These are phyloP conservation scores for Eumerus sabulonum DNA, from an alignment of 2,888 invertebrate genomes.

Conservation along the genomic window DNA sequence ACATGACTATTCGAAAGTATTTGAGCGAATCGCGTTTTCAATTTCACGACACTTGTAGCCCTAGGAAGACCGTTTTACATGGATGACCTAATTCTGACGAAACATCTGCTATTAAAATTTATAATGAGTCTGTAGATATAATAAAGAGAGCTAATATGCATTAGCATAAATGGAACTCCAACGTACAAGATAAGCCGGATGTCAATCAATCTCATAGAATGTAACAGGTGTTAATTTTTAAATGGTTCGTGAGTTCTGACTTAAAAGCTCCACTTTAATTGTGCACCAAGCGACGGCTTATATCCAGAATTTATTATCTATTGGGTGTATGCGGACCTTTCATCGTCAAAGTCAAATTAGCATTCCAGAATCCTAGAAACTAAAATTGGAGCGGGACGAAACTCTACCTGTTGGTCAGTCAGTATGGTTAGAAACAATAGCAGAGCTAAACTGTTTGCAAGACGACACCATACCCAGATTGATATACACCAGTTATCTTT, in stretches of 20 bases:
- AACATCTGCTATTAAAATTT: not conserved
- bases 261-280: not conserved
- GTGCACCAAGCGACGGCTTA: not conserved
- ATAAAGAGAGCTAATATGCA: conserved; percentile 2
- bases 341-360: conserved; percentile 3
- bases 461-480: not conserved
- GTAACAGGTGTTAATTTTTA: not conserved
- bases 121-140: not conserved
- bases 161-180: not conserved
- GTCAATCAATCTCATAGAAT: not conserved
- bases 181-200: not conserved
- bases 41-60: not conserved
- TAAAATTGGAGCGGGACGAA: not conserved
- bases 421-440: not conserved
- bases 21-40: not conserved
- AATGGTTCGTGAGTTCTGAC: not conserved
- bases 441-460: not conserved
- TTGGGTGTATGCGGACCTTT: conserved; percentile 5
- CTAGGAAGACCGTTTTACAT: not conserved
- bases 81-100: not conserved
- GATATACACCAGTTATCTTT: not conserved
- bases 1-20: not conserved
- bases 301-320: not conserved
- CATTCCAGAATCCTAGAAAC: conserved; percentile 6
- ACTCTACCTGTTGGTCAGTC: too few species aligned